Evolutionary conservation across 2,113 vertebrate species (phyloP), one percentile per base, ranked within the genome.

Genomic region (Fulica atra): DNA sequence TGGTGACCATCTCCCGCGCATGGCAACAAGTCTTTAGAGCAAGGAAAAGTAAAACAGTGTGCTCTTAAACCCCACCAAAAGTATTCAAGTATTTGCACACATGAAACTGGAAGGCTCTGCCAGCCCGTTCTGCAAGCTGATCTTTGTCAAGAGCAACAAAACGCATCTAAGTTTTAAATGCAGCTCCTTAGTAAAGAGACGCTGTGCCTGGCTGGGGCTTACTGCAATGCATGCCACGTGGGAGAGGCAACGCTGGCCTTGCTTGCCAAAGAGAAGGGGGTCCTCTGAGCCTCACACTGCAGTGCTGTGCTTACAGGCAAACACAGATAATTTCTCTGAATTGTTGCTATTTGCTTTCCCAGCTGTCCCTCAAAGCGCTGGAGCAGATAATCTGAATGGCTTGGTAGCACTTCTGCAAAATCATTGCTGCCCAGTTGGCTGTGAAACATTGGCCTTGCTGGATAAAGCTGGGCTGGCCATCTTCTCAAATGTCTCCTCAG

Each of bases 321-420:
- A 84, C 65, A 90, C 60, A 81, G 63, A 71, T 56, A 66, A 84
- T 92, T 85, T 94, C 72, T 71, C 65, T 68, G 42, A 48, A 60
- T 93, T 68, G 69, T 69, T 93, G 20, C 84, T 93, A 12, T 90
- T 93, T 88, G 78, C 54, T 77, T 77, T 42, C 86, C 81, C 91
- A 80, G 88, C 93, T 93, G 91, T 71, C 80, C 81, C 81, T 91
- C 69, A 87, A 78, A 91, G 80, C 10, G 0, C 65, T 93, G 91
- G 63, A 91, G 80, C 73, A 87, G 90, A 89, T 84, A 84, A 94
- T 88, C 78, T 53, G 72, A 71, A 63, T 29, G 31, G 42, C 48
- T 59, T 86, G 50, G 71, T 76, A 86, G 65, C 76, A 35, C 54
- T 69, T 19, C 17, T 82, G 81, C 79, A 82, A 63, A 95, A 80